Evolutionary conservation across 2,113 vertebrate species (phyloP).

Genomic region (Aspiorhynchus laticeps): DNA sequence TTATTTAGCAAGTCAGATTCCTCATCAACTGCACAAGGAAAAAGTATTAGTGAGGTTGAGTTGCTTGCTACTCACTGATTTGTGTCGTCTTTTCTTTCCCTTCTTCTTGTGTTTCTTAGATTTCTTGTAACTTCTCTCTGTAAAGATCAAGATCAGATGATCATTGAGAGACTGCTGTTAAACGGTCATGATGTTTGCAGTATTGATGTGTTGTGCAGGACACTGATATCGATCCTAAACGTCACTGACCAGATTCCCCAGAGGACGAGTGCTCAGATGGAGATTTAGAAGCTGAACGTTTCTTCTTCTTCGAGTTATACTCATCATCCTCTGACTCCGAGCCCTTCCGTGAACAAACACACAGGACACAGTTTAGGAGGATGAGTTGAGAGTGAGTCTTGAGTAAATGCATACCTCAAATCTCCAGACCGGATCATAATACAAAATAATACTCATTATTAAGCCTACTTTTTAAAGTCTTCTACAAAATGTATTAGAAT

Average conservation of each 20-base stretch:
- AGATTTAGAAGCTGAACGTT: slow-evolving; percentile 91
- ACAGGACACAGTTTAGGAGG: background rate
- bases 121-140: slow-evolving; percentile 98
- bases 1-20: no score
- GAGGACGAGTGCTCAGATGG: slow-evolving; percentile 93
- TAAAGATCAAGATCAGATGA: slow-evolving; percentile 25
- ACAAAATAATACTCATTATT: background rate
- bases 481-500: background rate
- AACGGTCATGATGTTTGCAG: background rate
- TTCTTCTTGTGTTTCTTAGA: slow-evolving; percentile 99
- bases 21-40: no score
- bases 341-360: slow-evolving; percentile 74
- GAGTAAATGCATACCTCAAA: background rate
- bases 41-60: no score
- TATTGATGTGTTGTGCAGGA: background rate
- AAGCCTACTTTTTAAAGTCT: background rate
- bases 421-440: background rate
- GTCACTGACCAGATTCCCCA: slow-evolving; percentile 87
- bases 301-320: slow-evolving; percentile 96
- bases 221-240: background rate
- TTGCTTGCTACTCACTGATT: slow-evolving; percentile 84
- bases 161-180: background rate
- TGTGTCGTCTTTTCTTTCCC: slow-evolving; percentile 96
- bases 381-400: background rate
- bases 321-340: slow-evolving; percentile 97